A percentile compares a stretch with the other conserved stretches of the same genome.
phyloP scores from a whole-genome alignment of 1,140 invertebrate species.

The Zaprionus gabonicus region DNA sequence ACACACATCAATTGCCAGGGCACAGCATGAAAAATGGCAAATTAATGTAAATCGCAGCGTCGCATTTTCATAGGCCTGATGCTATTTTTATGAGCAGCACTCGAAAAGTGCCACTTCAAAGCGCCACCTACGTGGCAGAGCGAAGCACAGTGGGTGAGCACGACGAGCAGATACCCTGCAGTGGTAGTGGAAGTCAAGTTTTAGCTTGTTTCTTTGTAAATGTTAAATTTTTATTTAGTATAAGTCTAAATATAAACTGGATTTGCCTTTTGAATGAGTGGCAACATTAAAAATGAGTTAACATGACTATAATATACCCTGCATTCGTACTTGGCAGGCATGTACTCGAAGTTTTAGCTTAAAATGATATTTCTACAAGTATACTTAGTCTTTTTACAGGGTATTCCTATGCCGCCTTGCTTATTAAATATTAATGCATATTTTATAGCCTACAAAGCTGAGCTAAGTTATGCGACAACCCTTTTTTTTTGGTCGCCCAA shows the following conservation, averaged over 20 bases:
- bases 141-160: neutral
- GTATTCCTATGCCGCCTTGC: neutral
- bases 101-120: conserved; percentile 70
- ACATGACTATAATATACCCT: too few species aligned
- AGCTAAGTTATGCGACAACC: conserved; percentile 1
- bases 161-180: conserved; percentile 3
- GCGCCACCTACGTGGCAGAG: conserved; percentile 28
- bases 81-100: conserved; percentile 71
- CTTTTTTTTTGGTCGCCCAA: neutral
- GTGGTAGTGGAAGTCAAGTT: neutral
- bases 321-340: too few species aligned
- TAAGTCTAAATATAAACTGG: neutral
- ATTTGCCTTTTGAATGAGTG: too few species aligned
- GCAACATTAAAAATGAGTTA: too few species aligned
- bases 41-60: conserved; percentile 83
- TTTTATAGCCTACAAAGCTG: conserved; percentile 6
- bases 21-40: conserved; percentile 84
- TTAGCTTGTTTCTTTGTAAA: neutral
- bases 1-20: conserved; percentile 56
- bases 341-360: too few species aligned
- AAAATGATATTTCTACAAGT: too few species aligned
- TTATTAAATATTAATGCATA: conserved; percentile 9
- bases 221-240: neutral
- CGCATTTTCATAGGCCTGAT: conserved; percentile 50
- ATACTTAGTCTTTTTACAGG: neutral